phyloP scores from a whole-genome alignment of 2,797 vertebrate species.

The Esox masquinongy region DNA sequence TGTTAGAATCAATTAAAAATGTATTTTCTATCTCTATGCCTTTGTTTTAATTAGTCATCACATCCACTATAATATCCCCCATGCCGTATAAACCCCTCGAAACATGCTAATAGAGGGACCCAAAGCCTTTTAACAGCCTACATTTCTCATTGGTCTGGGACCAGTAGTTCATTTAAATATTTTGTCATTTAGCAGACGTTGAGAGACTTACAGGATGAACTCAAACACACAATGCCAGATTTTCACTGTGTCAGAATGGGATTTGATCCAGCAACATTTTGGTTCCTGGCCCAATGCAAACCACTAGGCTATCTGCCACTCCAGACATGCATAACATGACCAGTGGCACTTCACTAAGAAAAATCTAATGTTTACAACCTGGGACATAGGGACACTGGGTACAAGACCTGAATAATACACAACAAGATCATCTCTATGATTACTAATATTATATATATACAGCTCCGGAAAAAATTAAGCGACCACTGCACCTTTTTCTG shows the following conservation, averaged over 20 bases:
- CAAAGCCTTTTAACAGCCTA: constrained; percentile 11
- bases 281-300: too few relatives aligned
- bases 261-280: too few relatives aligned
- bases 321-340: too few relatives aligned
- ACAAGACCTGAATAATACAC: neutral
- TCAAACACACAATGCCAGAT: too few relatives aligned
- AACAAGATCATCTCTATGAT: too few relatives aligned
- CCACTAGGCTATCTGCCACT: too few relatives aligned
- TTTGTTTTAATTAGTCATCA: constrained; percentile 1
- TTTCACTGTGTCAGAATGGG: too few relatives aligned
- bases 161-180: constrained; percentile 19
- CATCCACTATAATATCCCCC: neutral
- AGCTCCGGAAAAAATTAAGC: too few relatives aligned
- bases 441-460: too few relatives aligned
- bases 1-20: neutral
- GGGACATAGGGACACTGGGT: constrained; percentile 31
- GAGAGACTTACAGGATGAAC: too few relatives aligned
- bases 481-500: too few relatives aligned
- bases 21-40: neutral
- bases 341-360: constrained; percentile 5
- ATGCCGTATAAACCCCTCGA: constrained; percentile 16
- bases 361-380: constrained; percentile 22
- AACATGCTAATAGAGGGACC: constrained; percentile 6
- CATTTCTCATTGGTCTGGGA: constrained; percentile 10
- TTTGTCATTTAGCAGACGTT: too few relatives aligned